Base-by-base conservation (phyloP, 1,140 invertebrate species). In the Euschistus heros region DNA sequence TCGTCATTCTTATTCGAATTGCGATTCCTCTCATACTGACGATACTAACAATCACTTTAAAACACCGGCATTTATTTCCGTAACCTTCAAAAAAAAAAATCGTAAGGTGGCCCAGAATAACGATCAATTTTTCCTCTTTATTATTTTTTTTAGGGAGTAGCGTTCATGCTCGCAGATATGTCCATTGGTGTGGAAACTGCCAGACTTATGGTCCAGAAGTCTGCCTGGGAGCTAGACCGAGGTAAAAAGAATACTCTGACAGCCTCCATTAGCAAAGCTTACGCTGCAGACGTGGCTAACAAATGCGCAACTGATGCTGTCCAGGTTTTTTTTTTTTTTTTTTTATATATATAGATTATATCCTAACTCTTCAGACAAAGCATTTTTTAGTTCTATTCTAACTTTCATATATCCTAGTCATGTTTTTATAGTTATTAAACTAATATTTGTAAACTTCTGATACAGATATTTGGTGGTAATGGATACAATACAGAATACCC, bases 401-500 rank as follows among this genome's bases (percentile, higher is more conserved):
- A 10, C 10, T 37, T 37, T 37, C 33, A 30, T 37, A 37, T 10
- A 10, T 37, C 33, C 13, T 37, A n/a, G n/a, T 37, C 10, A 6
- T 37, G 4, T 37, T 37, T 37, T n/a, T n/a, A n/a, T n/a, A n/a
- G n/a, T n/a, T n/a, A n/a, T n/a, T n/a, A n/a, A n/a, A n/a, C n/a
- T n/a, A n/a, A n/a, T n/a, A n/a, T n/a, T n/a, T n/a, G n/a, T n/a
- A n/a, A n/a, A n/a, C n/a, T n/a, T n/a, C 8, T 3, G 8, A 37
- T 37, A 13, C 68, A 95, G 82, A 84, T 98, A 55, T 98, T 97
- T 77, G 96, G 96, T 63, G 96, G 95, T 50, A 92, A 92, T 76
- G 95, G 96, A n/a, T 99, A 95, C 78, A 98, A 98, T 76, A 85
- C 81, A 52, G 96, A 98, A 67, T 99, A 98, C 78, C 96, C 96